A percentile compares a stretch with the other conserved stretches of the same genome.
These are phyloP conservation scores for Megaceryle torquata DNA, from an alignment of 2,113 vertebrate genomes.

Conservation along the genomic window DNA sequence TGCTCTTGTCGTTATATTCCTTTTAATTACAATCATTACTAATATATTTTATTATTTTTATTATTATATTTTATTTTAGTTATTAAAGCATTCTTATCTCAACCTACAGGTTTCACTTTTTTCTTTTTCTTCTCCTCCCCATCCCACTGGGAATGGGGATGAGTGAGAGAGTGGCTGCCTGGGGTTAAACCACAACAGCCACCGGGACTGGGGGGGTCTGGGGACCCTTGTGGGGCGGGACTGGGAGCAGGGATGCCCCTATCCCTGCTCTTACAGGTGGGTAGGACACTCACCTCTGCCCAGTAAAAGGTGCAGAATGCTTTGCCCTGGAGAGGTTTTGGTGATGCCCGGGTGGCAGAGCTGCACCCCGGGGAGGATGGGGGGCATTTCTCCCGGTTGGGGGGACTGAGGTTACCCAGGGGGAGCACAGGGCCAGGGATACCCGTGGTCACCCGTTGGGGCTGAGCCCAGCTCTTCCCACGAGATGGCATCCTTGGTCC, in stretches of 20 bases:
- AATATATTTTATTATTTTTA: not conserved
- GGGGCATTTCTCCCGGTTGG: not conserved
- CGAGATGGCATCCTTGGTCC: conserved; percentile 36
- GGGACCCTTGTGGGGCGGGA: too few relatives aligned
- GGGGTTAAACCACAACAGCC: not conserved
- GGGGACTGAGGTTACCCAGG: not conserved
- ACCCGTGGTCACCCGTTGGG: not conserved
- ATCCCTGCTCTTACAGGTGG: not conserved
- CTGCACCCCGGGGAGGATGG: not conserved
- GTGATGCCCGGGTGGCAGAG: not conserved
- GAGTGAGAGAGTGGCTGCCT: not conserved
- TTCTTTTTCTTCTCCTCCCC: not conserved
- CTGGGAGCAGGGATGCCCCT: not conserved
- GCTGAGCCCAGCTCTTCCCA: not conserved
- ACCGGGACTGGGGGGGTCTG: accelerated
- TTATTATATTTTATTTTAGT: not conserved
- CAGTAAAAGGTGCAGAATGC: not conserved
- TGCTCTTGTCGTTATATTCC: not conserved
- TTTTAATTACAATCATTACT: not conserved
- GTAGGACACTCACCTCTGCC: not conserved
- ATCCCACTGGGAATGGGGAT: not conserved
- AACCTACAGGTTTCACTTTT: not conserved
- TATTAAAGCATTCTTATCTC: not conserved
- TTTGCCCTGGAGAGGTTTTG: not conserved
- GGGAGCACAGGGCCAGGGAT: not conserved